These are phyloP conservation scores for Tolmerus cingulatus DNA, from an alignment of 2,888 invertebrate species.

Conservation along the genomic window DNA sequence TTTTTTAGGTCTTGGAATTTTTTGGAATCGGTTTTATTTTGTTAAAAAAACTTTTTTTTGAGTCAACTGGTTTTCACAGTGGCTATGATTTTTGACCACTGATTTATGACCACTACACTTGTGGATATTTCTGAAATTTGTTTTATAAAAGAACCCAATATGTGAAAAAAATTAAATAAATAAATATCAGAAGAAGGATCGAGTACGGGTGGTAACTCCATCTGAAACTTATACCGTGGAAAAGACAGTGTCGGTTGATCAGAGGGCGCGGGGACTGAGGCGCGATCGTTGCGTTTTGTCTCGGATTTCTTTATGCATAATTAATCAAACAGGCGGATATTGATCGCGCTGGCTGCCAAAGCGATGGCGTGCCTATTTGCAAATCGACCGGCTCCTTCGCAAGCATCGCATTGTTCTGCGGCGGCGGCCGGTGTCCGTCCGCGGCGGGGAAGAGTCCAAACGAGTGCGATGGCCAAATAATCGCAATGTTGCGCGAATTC, in stretches of 20 bases:
- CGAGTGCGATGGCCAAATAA: not conserved
- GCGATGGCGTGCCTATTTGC: not conserved
- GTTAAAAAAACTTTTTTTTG: no score
- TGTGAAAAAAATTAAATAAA: no score
- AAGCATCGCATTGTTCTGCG: not conserved
- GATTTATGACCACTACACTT: no score
- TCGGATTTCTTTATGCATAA: constrained; percentile 25
- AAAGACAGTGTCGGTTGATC: not conserved
- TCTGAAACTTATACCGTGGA: not conserved
- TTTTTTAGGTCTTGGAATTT: no score
- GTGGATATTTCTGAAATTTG: no score
- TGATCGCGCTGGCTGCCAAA: not conserved
- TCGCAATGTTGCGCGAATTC: not conserved
- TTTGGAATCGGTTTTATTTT: no score
- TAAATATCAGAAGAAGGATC: no score
- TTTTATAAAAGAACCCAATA: no score
- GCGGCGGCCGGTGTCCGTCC: not conserved
- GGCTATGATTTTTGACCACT: no score
- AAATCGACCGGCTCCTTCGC: not conserved
- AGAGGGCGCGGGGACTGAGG: not conserved
- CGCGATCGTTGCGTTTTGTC: not conserved
- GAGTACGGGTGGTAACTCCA: not conserved
- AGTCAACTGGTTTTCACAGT: no score
- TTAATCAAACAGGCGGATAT: constrained; percentile 16
- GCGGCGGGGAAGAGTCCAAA: not conserved